A percentile compares a stretch with the other conserved stretches of the same genome.
Conservation (phyloP, 2,797 vertebrate genomes). For the Propithecus deckenii region DNA sequence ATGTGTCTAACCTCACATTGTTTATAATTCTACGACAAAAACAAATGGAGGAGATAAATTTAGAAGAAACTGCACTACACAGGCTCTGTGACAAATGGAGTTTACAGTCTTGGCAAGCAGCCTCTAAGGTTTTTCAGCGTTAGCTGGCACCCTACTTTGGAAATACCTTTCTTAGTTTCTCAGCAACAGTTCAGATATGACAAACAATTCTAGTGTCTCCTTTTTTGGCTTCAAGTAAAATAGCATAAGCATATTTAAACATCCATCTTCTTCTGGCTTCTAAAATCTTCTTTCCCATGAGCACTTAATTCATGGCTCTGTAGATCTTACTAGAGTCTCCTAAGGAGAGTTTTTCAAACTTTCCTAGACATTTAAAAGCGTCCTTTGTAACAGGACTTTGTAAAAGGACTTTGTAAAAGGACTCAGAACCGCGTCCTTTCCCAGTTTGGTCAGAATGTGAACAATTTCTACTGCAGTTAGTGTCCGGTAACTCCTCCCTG, state of each 20-base stretch:
- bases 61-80: slow-evolving; percentile 52
- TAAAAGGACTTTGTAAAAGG: no score
- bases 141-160: slow-evolving; percentile 58
- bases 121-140: slow-evolving; percentile 49
- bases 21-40: slow-evolving; percentile 69
- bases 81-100: slow-evolving; percentile 69
- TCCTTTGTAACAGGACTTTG: neutral
- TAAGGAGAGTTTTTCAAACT: neutral
- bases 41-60: slow-evolving; percentile 70
- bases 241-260: slow-evolving; percentile 46
- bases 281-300: neutral
- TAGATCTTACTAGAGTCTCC: neutral
- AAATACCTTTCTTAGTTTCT: slow-evolving; percentile 78
- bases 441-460: neutral
- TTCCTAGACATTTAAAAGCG: neutral
- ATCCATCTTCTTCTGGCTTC: slow-evolving; percentile 28
- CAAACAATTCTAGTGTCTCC: slow-evolving; percentile 60
- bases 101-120: slow-evolving; percentile 71
- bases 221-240: slow-evolving; percentile 59
- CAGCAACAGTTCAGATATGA: slow-evolving; percentile 71
- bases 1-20: slow-evolving; percentile 56
- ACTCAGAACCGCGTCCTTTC: neutral
- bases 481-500: neutral
- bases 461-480: neutral
- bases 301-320: neutral